Percentiles rank a stretch among this genome's conserved stretches.
phyloP scores from a whole-genome alignment of 2,113 vertebrate species.

The Periophthalmodon schlosseri region DNA sequence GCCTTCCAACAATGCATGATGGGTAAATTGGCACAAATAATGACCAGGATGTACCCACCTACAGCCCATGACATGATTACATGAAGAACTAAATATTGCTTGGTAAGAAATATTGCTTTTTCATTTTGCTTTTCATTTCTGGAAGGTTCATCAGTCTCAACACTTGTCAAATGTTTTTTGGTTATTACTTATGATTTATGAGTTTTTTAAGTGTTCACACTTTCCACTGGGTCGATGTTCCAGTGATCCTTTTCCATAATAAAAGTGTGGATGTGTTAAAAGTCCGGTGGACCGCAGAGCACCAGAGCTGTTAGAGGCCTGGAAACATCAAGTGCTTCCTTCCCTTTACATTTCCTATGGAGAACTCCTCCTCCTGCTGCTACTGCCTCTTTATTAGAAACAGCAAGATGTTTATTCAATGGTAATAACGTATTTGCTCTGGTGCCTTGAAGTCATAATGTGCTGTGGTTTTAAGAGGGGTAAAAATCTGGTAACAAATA shows the following conservation, averaged over 20 bases:
- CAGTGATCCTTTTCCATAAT: constrained; percentile 20
- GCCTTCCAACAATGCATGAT: too few relatives aligned
- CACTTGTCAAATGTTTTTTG: neutral
- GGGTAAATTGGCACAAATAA: too few relatives aligned
- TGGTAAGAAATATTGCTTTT: neutral
- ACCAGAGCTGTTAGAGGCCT: constrained; percentile 28
- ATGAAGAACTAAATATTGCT: neutral
- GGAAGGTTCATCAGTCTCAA: neutral
- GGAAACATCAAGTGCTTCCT: constrained; percentile 27
- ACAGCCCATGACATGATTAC: neutral
- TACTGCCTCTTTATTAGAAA: neutral
- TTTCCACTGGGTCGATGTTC: neutral
- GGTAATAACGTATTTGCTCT: neutral
- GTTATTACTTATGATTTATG: neutral
- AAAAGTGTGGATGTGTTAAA: constrained; percentile 22
- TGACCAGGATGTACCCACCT: neutral
- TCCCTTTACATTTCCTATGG: constrained; percentile 24
- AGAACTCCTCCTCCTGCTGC: constrained; percentile 5
- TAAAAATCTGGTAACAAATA: neutral
- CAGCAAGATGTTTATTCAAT: neutral
- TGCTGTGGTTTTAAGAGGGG: neutral
- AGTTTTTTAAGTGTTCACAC: constrained; percentile 1
- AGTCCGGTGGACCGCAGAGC: constrained; percentile 24
- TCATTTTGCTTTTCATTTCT: neutral
- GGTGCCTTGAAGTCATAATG: neutral